phyloP scores from a whole-genome alignment of 1,140 invertebrate species.

The Halyomorpha halys region DNA sequence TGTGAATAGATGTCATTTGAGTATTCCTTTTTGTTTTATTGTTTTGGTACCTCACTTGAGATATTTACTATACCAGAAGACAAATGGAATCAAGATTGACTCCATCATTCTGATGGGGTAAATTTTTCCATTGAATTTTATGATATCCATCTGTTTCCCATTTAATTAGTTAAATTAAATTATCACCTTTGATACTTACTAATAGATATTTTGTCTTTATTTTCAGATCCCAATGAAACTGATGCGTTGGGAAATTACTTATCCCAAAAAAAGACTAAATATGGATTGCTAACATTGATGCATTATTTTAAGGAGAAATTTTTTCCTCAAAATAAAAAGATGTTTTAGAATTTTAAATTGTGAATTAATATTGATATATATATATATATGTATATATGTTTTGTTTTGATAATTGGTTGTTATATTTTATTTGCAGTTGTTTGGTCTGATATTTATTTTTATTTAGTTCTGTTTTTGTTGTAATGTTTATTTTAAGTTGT shows the following conservation, averaged over 20 bases:
- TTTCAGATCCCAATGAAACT: background rate
- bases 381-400: no score
- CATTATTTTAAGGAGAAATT: background rate
- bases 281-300: background rate
- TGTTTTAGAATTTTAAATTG: background rate
- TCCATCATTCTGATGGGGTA: no score
- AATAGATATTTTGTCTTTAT: background rate
- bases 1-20: no score
- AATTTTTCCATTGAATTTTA: no score
- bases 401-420: background rate
- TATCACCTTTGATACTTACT: background rate
- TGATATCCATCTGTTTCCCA: background rate
- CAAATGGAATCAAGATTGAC: no score
- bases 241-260: constrained; percentile 9
- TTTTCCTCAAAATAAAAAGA: background rate
- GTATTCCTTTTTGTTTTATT: no score
- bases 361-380: no score
- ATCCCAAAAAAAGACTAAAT: background rate
- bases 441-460: background rate
- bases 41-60: no score
- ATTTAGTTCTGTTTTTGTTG: no score
- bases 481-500: no score
- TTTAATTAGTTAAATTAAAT: background rate
- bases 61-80: no score
- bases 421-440: background rate